phyloP scores from a whole-genome alignment of 2,113 vertebrate species.

The Oreotrochilus melanogaster region DNA sequence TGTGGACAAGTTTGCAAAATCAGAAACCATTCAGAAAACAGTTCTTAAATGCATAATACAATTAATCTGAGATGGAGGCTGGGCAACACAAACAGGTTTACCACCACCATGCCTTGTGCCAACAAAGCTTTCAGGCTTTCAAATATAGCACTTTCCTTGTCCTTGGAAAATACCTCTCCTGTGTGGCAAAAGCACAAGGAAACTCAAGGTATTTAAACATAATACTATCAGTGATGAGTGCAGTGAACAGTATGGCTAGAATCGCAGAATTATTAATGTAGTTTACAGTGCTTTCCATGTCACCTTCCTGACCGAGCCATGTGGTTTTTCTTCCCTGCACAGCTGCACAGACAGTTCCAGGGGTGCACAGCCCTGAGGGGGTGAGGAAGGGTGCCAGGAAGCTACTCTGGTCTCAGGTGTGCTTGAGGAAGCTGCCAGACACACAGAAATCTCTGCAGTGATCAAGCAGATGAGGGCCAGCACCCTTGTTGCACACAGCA shows the following conservation, averaged over 20 bases:
- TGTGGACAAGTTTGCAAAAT: not conserved
- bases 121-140: not conserved
- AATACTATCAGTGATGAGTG: not conserved
- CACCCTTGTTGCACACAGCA: accelerated
- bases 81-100: not conserved
- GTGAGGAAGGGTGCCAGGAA: accelerated
- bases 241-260: not conserved
- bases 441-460: not conserved
- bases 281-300: not conserved
- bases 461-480: not conserved
- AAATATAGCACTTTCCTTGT: not conserved
- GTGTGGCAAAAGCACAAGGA: not conserved
- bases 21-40: not conserved
- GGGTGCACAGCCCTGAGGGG: not conserved
- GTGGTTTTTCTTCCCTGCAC: not conserved
- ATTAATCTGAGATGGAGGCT: not conserved
- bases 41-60: not conserved
- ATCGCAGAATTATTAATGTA: not conserved
- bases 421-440: not conserved
- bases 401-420: not conserved
- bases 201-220: not conserved
- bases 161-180: not conserved
- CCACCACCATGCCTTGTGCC: not conserved
- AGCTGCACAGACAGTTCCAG: too few species aligned
- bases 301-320: not conserved